Percentiles rank a stretch among this genome's conserved stretches.
Evolutionary conservation across 2,113 vertebrate species (phyloP).

Genomic region (Bufo gargarizans): DNA sequence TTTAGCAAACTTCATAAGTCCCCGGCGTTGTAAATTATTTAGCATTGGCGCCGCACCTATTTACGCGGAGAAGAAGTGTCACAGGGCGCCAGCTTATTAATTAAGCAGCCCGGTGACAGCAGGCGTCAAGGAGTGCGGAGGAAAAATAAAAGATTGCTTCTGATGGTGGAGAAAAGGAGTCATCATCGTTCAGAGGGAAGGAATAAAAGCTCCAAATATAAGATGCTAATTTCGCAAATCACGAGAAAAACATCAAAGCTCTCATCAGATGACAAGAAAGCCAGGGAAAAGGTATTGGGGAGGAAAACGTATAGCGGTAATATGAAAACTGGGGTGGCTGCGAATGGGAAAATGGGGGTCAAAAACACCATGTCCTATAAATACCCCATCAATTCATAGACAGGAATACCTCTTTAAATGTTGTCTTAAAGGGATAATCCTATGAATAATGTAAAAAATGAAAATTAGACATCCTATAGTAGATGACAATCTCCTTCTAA

Average conservation of each 20-base stretch:
- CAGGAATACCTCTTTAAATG: too few species aligned
- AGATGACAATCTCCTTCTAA: too few species aligned
- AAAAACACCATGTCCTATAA: too few species aligned
- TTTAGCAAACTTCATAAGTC: conserved; percentile 11
- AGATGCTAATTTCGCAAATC: conserved; percentile 18
- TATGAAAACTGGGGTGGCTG: too few species aligned
- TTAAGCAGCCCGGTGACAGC: conserved; percentile 43
- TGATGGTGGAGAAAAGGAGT: conserved; percentile 18
- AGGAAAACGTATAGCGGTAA: too few species aligned
- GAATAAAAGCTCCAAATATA: conserved; percentile 1
- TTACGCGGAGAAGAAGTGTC: neutral
- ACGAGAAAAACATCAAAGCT: conserved; percentile 38
- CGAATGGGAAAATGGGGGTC: too few species aligned
- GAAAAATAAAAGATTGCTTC: neutral
- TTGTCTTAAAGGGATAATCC: too few species aligned
- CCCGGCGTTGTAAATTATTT: conserved; percentile 25
- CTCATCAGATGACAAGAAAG: conserved; percentile 23
- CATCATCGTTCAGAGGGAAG: conserved; percentile 14
- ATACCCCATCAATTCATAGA: too few species aligned
- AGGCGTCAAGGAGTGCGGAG: neutral
- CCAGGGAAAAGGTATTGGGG: neutral
- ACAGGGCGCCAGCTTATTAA: conserved; percentile 27
- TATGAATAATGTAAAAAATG: too few species aligned
- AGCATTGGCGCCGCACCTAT: conserved; percentile 10
- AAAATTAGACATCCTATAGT: too few species aligned